A percentile compares a stretch with the other conserved stretches of the same genome.
These are phyloP conservation scores for Ameiurus melas DNA, from an alignment of 2,113 vertebrate species.

Conservation along the genomic window DNA sequence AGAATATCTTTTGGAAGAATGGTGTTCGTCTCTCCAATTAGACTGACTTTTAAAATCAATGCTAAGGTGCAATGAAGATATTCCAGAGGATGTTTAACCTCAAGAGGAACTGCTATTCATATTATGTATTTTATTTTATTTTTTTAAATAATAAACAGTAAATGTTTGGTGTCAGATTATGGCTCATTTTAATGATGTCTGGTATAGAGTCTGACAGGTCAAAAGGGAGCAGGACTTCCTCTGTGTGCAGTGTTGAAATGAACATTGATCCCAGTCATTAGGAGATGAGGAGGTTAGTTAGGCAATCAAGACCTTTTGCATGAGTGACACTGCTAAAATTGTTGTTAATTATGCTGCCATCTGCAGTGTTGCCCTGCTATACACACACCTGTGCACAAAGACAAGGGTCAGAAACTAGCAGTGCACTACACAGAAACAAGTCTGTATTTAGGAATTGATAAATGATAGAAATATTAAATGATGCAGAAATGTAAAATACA, in stretches of 20 bases:
- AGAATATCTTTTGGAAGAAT: background rate
- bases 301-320: constrained; percentile 72
- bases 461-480: background rate
- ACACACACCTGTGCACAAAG: constrained; percentile 74
- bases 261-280: constrained; percentile 74
- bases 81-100: background rate
- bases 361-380: constrained; percentile 67
- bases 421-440: background rate
- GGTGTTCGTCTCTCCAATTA: background rate
- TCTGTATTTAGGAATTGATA: background rate
- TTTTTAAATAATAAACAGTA: background rate
- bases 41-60: background rate
- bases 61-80: background rate
- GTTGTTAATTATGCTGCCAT: constrained; percentile 79
- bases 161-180: background rate
- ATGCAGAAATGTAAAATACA: background rate
- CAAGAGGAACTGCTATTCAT: background rate
- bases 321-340: constrained; percentile 73
- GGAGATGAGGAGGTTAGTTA: constrained; percentile 77
- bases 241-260: constrained; percentile 62
- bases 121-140: background rate
- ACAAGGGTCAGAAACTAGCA: constrained; percentile 8
- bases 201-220: background rate
- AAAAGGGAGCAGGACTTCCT: background rate
- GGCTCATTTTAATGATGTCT: background rate